Base-by-base conservation (phyloP, 2,113 vertebrate species). In the Poeciliopsis prolifica region DNA sequence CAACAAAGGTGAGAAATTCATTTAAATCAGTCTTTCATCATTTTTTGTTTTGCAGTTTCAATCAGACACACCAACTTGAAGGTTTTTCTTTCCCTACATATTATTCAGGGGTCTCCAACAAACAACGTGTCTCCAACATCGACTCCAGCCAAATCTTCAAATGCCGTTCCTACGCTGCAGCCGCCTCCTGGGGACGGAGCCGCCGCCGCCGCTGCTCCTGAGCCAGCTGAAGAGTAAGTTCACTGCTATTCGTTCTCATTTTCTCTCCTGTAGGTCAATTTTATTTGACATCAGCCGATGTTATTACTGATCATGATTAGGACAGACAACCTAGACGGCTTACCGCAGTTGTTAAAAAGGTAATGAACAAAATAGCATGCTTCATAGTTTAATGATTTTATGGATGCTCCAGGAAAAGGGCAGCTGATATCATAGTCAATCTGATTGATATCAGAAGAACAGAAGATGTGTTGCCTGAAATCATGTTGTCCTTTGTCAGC, bases 71-170 rank as follows among this genome's bases (percentile, higher is more conserved):
- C 2, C 12, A 8, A 31, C 60, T 61, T 11, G 7, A 74, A 63
- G 4, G 6, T 19, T n/a, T 19, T 33, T 65, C 5, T 44, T 19
- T 19, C 10, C 40, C 13, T 15, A 42, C 14, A 26, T 35, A 44
- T 79, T 42, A 77, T 84, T 35, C 85, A 99, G 98, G 98, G 97
- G 81, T 99, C 98, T 87, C 98, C 98, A 75, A 97, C 94, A 80
- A 97, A 95, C 90, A 95, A 97, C 24, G 97, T 97, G 30, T 99
- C 97, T 82, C 98, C 98, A n/a, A 98, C 95, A 72, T 97, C 97
- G 65, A 99, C 97, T 88, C 98, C 98, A 76, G 96, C 97, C 78
- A 98, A 97, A 95, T 95, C 95, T 79, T 94, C 96, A 71, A 96
- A 97, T 69, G 95, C 96, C 0, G 96, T 97, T 77, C 95, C 97